A percentile compares a stretch with the other conserved stretches of the same genome.
These are phyloP conservation scores for Monodelphis domestica DNA, from an alignment of 2,797 vertebrate genomes.

Conservation along the genomic window DNA sequence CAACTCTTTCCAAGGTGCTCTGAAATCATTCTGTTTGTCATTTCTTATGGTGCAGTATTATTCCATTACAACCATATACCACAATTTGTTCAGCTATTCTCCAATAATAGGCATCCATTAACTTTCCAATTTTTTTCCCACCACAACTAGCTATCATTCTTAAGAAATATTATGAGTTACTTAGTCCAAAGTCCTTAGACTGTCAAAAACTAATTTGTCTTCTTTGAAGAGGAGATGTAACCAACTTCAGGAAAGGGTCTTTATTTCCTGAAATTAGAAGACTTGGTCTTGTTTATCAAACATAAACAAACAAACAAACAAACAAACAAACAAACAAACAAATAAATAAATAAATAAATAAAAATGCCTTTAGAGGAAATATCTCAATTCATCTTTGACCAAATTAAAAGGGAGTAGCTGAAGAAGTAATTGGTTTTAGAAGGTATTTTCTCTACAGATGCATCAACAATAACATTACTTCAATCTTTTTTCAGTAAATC, in stretches of 20 bases:
- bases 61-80: too few relatives aligned
- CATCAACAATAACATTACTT: not conserved
- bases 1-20: too few relatives aligned
- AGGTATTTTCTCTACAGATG: not conserved
- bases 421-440: not conserved
- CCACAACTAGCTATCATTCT: not conserved
- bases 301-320: not conserved
- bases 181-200: not conserved
- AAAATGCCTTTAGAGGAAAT: not conserved
- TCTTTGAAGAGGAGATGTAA: not conserved
- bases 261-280: not conserved
- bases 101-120: too few relatives aligned
- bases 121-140: too few relatives aligned
- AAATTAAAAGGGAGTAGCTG: not conserved
- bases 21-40: too few relatives aligned
- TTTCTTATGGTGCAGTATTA: too few relatives aligned
- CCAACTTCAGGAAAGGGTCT: not conserved
- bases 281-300: not conserved
- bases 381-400: not conserved
- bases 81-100: too few relatives aligned
- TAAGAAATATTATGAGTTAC: not conserved
- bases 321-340: too few relatives aligned
- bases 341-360: too few relatives aligned
- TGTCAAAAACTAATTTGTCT: not conserved
- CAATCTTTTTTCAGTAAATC: not conserved